phyloP scores from a whole-genome alignment of 2,888 invertebrate species.

The Laspeyria flexula region DNA sequence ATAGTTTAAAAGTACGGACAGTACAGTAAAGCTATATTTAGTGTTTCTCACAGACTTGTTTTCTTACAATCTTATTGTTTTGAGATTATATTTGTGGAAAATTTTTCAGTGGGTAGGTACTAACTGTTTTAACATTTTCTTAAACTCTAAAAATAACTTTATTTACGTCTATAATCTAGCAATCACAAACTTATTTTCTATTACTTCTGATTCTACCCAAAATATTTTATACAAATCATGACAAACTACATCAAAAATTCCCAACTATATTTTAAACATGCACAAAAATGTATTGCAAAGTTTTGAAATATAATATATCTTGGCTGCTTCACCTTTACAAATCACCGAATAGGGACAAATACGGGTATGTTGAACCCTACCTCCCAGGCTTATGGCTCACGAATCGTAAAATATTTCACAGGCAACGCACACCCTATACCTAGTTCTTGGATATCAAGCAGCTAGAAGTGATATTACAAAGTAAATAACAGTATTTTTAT shows the following conservation, averaged over 20 bases:
- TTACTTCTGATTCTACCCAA: too few relatives aligned
- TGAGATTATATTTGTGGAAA: too few relatives aligned
- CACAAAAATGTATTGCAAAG: slow-evolving; percentile 41
- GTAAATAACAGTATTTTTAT: too few relatives aligned
- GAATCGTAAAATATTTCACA: slow-evolving; percentile 83
- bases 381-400: slow-evolving; percentile 72
- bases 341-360: slow-evolving; percentile 75
- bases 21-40: too few relatives aligned
- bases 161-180: too few relatives aligned
- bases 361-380: slow-evolving; percentile 66
- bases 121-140: too few relatives aligned
- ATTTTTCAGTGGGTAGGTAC: too few relatives aligned
- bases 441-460: slow-evolving; percentile 36
- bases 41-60: too few relatives aligned
- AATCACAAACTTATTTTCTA: too few relatives aligned
- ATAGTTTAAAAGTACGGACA: too few relatives aligned
- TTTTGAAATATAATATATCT: slow-evolving; percentile 47
- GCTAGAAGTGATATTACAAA: slow-evolving; percentile 51
- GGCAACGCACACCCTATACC: slow-evolving; percentile 61
- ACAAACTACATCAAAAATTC: not conserved
- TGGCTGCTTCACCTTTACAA: slow-evolving; percentile 57
- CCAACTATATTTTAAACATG: slow-evolving; percentile 14
- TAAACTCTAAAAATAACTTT: too few relatives aligned
- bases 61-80: too few relatives aligned
- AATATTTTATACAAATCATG: not conserved